Evolutionary conservation across 2,888 invertebrate species (phyloP), one percentile per base, ranked within the genome.

Genomic region (Scrobipalpa atriplicella): DNA sequence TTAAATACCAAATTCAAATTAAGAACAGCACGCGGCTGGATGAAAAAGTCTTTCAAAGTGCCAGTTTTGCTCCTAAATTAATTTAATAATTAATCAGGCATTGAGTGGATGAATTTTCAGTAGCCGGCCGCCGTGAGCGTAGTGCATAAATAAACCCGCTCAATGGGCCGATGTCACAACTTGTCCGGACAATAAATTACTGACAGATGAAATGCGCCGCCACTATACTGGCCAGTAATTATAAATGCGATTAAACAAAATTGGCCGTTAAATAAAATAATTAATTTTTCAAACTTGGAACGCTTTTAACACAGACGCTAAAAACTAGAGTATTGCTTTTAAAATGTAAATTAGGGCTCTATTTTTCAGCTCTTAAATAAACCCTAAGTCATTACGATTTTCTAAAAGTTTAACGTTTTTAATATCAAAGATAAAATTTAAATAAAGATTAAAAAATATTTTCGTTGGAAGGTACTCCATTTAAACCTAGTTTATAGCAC

Each of bases 161-260:
- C 81, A 79, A 79, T 81, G 79, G 78, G 71, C 70, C 75, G 74
- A 71, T 75, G 83, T 83, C 83, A 80, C 83, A 80, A 79, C 75
- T 75, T 81, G 81, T 81, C 77, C 71, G 70, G 71, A 71, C 79
- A 76, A 81, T 86, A 83, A 82, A 86, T 84, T 79, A 82, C 75
- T 73, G 77, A 75, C 83, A 80, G 79, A 82, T 79, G 81, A 84
- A 82, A 83, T 73, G 76, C 74, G 71, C 79, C 79, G 77, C 75
- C 73, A 69, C 72, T 21, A 10, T 67, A 66, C 66, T 67, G 68
- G 51, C 47, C 67, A 66, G 76, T 75, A 75, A 78, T 79, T 76
- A 76, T 78, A 78, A 78, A 78, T 72, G 65, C 62, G 70, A 71
- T 68, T 71, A 67, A 71, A 65, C 52, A 64, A 66, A 67, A 65